These are phyloP conservation scores for Agonum fuliginosum DNA, from an alignment of 2,888 invertebrate species.

Conservation along the genomic window DNA sequence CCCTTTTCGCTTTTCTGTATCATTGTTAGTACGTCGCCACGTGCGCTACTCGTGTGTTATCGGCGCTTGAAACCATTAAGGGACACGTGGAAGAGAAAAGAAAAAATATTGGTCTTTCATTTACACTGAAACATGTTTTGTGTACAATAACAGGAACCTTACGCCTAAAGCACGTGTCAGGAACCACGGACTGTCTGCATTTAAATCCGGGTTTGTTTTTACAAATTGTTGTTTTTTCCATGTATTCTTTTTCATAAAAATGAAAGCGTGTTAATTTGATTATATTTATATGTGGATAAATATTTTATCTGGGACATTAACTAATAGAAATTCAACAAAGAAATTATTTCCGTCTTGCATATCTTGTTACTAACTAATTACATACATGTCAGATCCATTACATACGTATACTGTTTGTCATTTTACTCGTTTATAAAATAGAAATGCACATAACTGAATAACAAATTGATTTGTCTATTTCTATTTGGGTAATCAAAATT, in stretches of 20 bases:
- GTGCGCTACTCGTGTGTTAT: slow-evolving; percentile 64
- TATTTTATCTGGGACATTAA: background rate
- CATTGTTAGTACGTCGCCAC: slow-evolving; percentile 57
- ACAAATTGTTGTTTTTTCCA: slow-evolving; percentile 38
- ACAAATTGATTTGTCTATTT: too few relatives aligned
- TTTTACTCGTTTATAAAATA: too few relatives aligned
- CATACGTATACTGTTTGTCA: too few relatives aligned
- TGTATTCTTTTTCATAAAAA: slow-evolving; percentile 33
- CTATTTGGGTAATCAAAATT: too few relatives aligned
- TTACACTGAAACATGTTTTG: slow-evolving; percentile 71
- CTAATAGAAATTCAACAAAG: background rate
- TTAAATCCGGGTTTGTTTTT: slow-evolving; percentile 24
- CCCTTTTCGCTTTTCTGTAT: too few relatives aligned
- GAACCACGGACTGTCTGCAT: slow-evolving; percentile 17
- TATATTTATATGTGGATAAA: slow-evolving; percentile 1
- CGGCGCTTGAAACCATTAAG: slow-evolving; percentile 64
- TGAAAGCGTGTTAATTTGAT: slow-evolving; percentile 34
- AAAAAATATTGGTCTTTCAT: slow-evolving; percentile 74
- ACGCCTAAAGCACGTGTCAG: slow-evolving; percentile 60
- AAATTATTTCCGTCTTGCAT: too few relatives aligned
- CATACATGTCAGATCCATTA: too few relatives aligned
- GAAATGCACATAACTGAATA: too few relatives aligned
- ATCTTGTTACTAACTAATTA: too few relatives aligned
- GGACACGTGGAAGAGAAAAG: slow-evolving; percentile 69
- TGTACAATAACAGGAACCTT: slow-evolving; percentile 70